phyloP scores from a whole-genome alignment of 2,113 vertebrate species.

The Blennius ocellaris region DNA sequence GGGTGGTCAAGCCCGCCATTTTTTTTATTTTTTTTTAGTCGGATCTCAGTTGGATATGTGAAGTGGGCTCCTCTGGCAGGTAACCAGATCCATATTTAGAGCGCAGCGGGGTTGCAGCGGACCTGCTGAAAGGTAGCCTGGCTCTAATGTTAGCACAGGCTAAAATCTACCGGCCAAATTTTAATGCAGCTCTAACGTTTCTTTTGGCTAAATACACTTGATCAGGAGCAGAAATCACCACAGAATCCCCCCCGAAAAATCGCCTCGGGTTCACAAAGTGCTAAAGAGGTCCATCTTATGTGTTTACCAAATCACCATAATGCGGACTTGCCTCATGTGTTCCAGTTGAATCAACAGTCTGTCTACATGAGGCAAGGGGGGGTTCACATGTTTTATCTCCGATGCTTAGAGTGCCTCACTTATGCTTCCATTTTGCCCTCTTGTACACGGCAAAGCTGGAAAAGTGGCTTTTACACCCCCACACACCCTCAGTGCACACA shows the following conservation, averaged over 20 bases:
- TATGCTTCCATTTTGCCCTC: slow-evolving; percentile 76
- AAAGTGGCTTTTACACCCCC: slow-evolving; percentile 82
- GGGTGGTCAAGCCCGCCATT: slow-evolving; percentile 75
- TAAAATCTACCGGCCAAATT: slow-evolving; percentile 43
- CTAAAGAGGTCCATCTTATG: slow-evolving; percentile 47
- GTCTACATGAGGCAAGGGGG: slow-evolving; percentile 13
- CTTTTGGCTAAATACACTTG: slow-evolving; percentile 22
- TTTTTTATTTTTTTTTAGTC: slow-evolving; percentile 62
- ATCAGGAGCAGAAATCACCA: slow-evolving; percentile 8
- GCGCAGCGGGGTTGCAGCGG: slow-evolving; percentile 53
- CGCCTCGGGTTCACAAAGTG: slow-evolving; percentile 33
- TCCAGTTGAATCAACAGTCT: slow-evolving; percentile 33
- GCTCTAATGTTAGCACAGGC: slow-evolving; percentile 50
- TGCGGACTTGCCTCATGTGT: slow-evolving; percentile 39
- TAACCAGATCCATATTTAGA: slow-evolving; percentile 68
- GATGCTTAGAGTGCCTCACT: slow-evolving; percentile 73
- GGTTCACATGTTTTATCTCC: slow-evolving; percentile 60
- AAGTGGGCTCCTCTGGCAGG: slow-evolving; percentile 61
- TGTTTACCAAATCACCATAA: slow-evolving; percentile 56
- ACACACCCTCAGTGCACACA: slow-evolving; percentile 57
- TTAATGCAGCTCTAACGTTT: neutral
- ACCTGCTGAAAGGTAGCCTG: slow-evolving; percentile 56
- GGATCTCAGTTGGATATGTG: slow-evolving; percentile 64
- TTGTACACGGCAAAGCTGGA: slow-evolving; percentile 60
- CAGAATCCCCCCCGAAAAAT: slow-evolving; percentile 22